Evolutionary conservation across 2,797 vertebrate genomes (phyloP).

Genomic region (Moxostoma hubbsi): DNA sequence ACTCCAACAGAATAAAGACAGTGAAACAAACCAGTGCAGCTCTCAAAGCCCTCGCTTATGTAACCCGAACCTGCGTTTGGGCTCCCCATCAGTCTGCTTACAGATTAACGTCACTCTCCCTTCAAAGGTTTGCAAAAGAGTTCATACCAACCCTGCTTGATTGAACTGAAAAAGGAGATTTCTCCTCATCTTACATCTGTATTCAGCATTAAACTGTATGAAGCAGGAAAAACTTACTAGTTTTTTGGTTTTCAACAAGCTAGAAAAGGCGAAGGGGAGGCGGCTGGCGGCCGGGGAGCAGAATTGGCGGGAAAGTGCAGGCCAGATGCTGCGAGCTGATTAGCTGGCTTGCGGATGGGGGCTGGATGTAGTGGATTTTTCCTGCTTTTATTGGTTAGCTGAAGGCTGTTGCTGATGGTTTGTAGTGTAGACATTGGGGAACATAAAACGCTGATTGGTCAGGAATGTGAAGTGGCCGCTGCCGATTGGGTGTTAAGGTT

Average conservation of each 20-base stretch:
- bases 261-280: slow-evolving; percentile 99
- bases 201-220: slow-evolving; percentile 99
- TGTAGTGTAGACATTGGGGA: slow-evolving; percentile 99
- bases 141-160: slow-evolving; percentile 84
- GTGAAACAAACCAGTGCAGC: slow-evolving; percentile 23
- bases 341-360: slow-evolving; percentile 99
- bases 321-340: slow-evolving; percentile 99
- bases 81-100: slow-evolving; percentile 40
- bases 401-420: slow-evolving; percentile 99
- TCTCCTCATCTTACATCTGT: slow-evolving; percentile 97
- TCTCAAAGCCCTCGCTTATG: slow-evolving; percentile 29
- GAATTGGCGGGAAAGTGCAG: slow-evolving; percentile 99
- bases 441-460: slow-evolving; percentile 99
- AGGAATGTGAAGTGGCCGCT: slow-evolving; percentile 98
- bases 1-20: slow-evolving; percentile 31
- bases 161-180: slow-evolving; percentile 81
- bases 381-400: slow-evolving; percentile 99
- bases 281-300: slow-evolving; percentile 99
- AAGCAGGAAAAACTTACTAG: slow-evolving; percentile 99
- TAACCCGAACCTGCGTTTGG: slow-evolving; percentile 43
- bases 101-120: slow-evolving; percentile 46
- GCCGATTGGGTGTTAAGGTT: slow-evolving; percentile 99
- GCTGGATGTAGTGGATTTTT: slow-evolving; percentile 93
- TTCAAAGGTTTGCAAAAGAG: slow-evolving; percentile 82
- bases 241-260: slow-evolving; percentile 99